Conservation (phyloP, 1,140 invertebrate species). For the Portunus trituberculatus region DNA sequence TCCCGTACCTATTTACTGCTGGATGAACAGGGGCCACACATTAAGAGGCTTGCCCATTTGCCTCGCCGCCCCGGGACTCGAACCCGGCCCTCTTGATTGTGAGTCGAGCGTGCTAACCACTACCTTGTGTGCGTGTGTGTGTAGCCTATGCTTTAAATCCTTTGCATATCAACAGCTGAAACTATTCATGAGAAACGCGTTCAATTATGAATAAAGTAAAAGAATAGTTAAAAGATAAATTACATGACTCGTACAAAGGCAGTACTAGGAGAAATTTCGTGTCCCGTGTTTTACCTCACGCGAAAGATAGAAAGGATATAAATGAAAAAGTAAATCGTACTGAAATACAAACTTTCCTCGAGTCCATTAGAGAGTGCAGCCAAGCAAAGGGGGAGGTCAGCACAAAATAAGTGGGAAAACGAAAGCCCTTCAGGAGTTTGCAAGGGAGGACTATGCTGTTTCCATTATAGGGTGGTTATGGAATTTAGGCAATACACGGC, state of each 20-base stretch:
- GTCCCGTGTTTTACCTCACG: neutral
- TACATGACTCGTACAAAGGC: neutral
- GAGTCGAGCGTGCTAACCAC: too few relatives aligned
- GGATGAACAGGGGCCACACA: too few relatives aligned
- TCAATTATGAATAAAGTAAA: too few relatives aligned
- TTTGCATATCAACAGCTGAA: too few relatives aligned
- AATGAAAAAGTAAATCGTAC: neutral
- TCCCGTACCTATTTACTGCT: too few relatives aligned
- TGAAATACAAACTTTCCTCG: slow-evolving; percentile 38
- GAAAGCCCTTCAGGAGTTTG: slow-evolving; percentile 33
- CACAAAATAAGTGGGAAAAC: slow-evolving; percentile 62
- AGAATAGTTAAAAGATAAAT: too few relatives aligned
- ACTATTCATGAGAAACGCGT: too few relatives aligned
- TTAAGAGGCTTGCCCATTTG: too few relatives aligned
- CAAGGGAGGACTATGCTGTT: slow-evolving; percentile 49
- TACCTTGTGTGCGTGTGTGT: too few relatives aligned
- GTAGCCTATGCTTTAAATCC: too few relatives aligned
- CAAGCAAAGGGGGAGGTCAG: slow-evolving; percentile 52
- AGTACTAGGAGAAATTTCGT: neutral
- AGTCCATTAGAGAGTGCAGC: slow-evolving; percentile 58
- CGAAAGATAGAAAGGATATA: neutral
- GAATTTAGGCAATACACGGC: slow-evolving; percentile 28
- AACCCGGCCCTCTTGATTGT: too few relatives aligned
- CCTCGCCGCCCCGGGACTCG: too few relatives aligned
- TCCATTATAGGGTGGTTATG: slow-evolving; percentile 44